Conservation (phyloP, 2,113 vertebrate genomes). For the Pogona vitticeps region DNA sequence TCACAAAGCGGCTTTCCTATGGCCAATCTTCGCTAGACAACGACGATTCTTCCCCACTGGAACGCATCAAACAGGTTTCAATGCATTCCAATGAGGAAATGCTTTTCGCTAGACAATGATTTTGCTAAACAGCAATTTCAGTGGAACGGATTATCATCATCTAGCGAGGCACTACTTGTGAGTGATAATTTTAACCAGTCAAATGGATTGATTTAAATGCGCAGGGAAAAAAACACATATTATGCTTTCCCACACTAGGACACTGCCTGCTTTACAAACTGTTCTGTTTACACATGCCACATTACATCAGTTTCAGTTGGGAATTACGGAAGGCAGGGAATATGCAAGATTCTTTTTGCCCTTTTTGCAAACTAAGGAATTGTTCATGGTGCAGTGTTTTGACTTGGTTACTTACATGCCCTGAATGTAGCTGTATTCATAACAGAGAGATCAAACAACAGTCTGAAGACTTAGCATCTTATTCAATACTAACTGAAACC, state of each 20-base stretch:
- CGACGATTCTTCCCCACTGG: too few species aligned
- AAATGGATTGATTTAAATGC: background rate
- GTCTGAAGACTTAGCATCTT: background rate
- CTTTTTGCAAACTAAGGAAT: background rate
- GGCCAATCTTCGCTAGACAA: too few species aligned
- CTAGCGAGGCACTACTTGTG: too few species aligned
- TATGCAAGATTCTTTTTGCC: background rate
- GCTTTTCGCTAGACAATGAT: too few species aligned
- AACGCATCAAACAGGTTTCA: too few species aligned
- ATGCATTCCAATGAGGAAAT: too few species aligned
- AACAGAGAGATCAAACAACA: background rate
- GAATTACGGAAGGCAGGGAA: background rate
- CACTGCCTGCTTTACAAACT: background rate
- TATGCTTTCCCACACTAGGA: background rate
- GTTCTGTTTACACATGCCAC: conserved; percentile 9
- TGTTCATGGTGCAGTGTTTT: background rate
- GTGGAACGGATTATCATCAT: too few species aligned
- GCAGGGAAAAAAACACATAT: background rate
- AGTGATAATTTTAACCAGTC: background rate
- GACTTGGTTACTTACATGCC: background rate
- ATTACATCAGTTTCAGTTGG: background rate
- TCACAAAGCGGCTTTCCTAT: too few species aligned
- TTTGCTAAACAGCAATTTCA: too few species aligned
- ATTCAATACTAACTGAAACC: background rate
- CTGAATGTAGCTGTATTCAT: background rate